Evolutionary conservation across 2,113 vertebrate species (phyloP).

Genomic region (Silurus meridionalis): DNA sequence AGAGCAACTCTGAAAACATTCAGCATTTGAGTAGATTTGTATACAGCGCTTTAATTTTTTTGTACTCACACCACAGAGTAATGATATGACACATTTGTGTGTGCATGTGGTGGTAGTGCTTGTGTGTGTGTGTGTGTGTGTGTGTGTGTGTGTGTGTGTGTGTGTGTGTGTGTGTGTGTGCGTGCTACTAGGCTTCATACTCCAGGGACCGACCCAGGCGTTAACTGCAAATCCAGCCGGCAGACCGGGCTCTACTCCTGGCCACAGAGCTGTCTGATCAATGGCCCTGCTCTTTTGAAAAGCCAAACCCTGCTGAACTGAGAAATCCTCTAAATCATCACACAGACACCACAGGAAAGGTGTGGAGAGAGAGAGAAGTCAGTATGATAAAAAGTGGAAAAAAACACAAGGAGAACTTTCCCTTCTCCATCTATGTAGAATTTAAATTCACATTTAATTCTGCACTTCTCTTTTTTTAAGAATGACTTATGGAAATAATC

Average conservation of each 20-base stretch:
- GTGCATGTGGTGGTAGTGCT: neutral
- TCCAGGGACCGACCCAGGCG: conserved; percentile 59
- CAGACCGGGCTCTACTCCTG: conserved; percentile 84
- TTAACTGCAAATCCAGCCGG: conserved; percentile 88
- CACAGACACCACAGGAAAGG: conserved; percentile 65
- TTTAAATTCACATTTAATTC: neutral
- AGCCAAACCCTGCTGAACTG: conserved; percentile 96
- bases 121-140: conserved; percentile 16
- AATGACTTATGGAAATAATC: neutral
- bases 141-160: conserved; percentile 33
- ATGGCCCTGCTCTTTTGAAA: conserved; percentile 92
- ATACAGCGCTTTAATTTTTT: conserved; percentile 69
- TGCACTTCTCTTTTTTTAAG: neutral
- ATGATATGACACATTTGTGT: conserved; percentile 70
- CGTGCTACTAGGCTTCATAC: conserved; percentile 21
- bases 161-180: conserved; percentile 21
- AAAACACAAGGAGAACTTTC: conserved; percentile 18
- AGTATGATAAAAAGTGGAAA: conserved; percentile 27
- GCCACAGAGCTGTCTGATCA: conserved; percentile 87
- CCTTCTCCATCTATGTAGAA: neutral
- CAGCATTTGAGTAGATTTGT: conserved; percentile 25
- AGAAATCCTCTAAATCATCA: conserved; percentile 72
- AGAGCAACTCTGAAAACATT: conserved; percentile 15
- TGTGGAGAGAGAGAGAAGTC: neutral
- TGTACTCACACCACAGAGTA: conserved; percentile 80